These are phyloP conservation scores for Platycnemis pennipes DNA, from an alignment of 2,888 invertebrate species.

Conservation along the genomic window DNA sequence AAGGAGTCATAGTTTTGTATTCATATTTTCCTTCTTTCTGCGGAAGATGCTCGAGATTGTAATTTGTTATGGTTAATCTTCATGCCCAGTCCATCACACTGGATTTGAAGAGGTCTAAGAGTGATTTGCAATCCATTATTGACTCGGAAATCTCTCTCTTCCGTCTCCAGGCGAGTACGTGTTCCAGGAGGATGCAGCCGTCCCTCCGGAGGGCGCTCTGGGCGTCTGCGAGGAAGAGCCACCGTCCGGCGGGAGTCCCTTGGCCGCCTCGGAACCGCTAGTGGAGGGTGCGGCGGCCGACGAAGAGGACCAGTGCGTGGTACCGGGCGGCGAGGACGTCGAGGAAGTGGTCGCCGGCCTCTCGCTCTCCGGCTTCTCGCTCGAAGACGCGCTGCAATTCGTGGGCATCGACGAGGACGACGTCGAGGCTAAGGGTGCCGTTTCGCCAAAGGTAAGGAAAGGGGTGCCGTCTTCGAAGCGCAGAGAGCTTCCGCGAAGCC, in stretches of 20 bases:
- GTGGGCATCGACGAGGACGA: constrained; percentile 86
- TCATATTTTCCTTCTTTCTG: too few relatives aligned
- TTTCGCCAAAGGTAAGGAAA: background rate
- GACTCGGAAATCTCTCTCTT: background rate
- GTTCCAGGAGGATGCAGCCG: constrained; percentile 74
- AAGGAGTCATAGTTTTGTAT: too few relatives aligned
- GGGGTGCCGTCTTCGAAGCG: background rate
- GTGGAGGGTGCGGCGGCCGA: constrained; percentile 65
- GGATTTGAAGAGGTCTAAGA: background rate
- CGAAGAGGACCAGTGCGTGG: constrained; percentile 75
- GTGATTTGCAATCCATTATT: background rate
- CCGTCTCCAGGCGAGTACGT: constrained; percentile 79
- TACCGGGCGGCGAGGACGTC: constrained; percentile 75
- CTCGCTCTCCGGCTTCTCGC: constrained; percentile 82
- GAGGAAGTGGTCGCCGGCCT: constrained; percentile 77
- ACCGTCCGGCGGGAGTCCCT: constrained; percentile 28
- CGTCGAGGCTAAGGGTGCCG: background rate
- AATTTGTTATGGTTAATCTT: too few relatives aligned
- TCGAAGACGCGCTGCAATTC: constrained; percentile 87
- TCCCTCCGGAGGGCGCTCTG: constrained; percentile 13
- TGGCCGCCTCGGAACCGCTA: constrained; percentile 56
- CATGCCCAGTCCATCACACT: too few relatives aligned
- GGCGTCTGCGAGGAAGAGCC: constrained; percentile 71
- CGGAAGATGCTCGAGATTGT: too few relatives aligned
- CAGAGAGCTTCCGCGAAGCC: too few relatives aligned